phyloP scores from a whole-genome alignment of 2,797 vertebrate species.

The Ctenopoma multispine region DNA sequence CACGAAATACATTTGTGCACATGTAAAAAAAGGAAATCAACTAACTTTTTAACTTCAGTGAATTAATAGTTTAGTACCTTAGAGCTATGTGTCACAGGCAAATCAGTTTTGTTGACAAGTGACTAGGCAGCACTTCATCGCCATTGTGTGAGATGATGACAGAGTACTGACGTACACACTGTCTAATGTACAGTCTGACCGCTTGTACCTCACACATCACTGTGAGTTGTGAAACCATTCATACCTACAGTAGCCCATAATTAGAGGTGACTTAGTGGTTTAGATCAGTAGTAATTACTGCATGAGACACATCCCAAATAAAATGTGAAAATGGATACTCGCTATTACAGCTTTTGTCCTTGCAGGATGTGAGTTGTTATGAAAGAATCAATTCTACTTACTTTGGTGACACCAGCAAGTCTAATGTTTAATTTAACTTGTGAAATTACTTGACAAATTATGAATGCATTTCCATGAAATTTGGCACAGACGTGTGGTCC shows the following conservation, averaged over 20 bases:
- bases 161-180: constrained; percentile 13
- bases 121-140: not conserved
- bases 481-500: not conserved
- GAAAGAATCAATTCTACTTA: not conserved
- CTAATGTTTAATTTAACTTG: not conserved
- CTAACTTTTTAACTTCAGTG: no score
- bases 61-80: not conserved
- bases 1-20: no score
- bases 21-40: no score
- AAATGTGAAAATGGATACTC: not conserved
- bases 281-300: not conserved
- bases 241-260: not conserved
- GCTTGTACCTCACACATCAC: not conserved
- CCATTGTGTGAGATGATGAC: constrained; percentile 15
- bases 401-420: not conserved
- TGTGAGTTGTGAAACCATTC: not conserved
- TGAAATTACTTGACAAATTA: not conserved
- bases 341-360: not conserved
- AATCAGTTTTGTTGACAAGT: constrained; percentile 12
- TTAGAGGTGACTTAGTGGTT: not conserved
- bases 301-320: not conserved
- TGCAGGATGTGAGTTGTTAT: not conserved
- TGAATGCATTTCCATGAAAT: not conserved
- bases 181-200: not conserved
- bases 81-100: not conserved